A percentile compares a stretch with the other conserved stretches of the same genome.
phyloP scores from a whole-genome alignment of 2,797 vertebrate species.

The Sebastes matsubarae region DNA sequence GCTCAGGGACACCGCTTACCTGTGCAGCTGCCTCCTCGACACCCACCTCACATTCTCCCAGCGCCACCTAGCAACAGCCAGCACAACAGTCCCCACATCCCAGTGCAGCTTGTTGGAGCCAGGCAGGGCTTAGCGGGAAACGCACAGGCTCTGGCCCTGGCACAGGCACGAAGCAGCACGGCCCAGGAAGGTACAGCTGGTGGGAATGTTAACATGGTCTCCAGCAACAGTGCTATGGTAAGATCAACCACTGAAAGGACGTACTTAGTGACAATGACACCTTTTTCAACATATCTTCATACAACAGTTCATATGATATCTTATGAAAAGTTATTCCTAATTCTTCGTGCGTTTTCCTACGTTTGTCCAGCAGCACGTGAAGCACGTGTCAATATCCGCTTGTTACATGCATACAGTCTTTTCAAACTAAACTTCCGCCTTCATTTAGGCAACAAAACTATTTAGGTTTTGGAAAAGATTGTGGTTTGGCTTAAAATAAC shows the following conservation, averaged over 20 bases:
- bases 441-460: no score
- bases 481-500: no score
- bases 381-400: rapidly evolving
- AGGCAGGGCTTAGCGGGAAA: slow-evolving; percentile 89
- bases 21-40: slow-evolving; percentile 80
- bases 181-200: slow-evolving; percentile 66
- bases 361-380: no score
- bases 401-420: no score
- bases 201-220: slow-evolving; percentile 51
- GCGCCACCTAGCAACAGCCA: slow-evolving; percentile 82
- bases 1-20: slow-evolving; percentile 81
- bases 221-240: slow-evolving; percentile 69
- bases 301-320: no score
- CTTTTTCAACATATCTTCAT: no score
- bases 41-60: slow-evolving; percentile 84
- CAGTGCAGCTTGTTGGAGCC: slow-evolving; percentile 94
- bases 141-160: slow-evolving; percentile 89
- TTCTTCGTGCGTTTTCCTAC: no score
- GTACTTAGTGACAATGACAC: neutral
- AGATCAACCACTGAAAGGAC: slow-evolving; percentile 27
- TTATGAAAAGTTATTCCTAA: no score
- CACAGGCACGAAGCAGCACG: slow-evolving; percentile 77
- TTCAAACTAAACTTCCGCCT: no score
- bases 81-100: slow-evolving; percentile 90
- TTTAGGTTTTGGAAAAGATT: no score